Conservation (phyloP, 1,140 invertebrate genomes). For the Aphelenchoides avenae region DNA sequence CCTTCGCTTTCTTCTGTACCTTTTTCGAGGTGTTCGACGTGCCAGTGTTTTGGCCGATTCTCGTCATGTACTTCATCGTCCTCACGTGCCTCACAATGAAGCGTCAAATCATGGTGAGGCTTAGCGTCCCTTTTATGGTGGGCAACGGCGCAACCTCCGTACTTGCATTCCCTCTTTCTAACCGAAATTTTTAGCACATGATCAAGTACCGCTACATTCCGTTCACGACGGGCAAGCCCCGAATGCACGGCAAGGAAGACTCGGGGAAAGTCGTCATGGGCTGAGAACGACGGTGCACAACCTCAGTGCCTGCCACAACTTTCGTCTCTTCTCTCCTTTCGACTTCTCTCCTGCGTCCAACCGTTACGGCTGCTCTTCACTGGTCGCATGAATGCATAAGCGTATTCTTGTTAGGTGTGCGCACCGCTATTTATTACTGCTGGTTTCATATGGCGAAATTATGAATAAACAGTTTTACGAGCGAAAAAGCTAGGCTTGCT, state of each 20-base stretch:
- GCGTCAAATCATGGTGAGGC: slow-evolving; percentile 87
- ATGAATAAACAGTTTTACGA: too few relatives aligned
- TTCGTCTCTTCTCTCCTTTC: too few relatives aligned
- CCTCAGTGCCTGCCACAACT: too few relatives aligned
- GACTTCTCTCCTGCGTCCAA: too few relatives aligned
- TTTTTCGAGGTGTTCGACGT: slow-evolving; percentile 97
- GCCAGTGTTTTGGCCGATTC: slow-evolving; percentile 99
- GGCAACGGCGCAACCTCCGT: too few relatives aligned
- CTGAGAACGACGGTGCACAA: too few relatives aligned
- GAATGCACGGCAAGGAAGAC: slow-evolving; percentile 62
- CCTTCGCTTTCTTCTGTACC: slow-evolving; percentile 83
- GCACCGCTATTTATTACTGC: too few relatives aligned
- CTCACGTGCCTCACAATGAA: slow-evolving; percentile 99
- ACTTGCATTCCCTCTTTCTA: slow-evolving; percentile 84
- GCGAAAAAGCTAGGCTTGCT: too few relatives aligned
- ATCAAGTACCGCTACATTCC: slow-evolving; percentile 97
- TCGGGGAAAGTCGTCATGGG: slow-evolving; percentile 52
- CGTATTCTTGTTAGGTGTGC: too few relatives aligned
- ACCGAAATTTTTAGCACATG: slow-evolving; percentile 99
- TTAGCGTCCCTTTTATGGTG: slow-evolving; percentile 15
- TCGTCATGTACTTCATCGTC: slow-evolving; percentile 98
- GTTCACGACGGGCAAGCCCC: slow-evolving; percentile 89
- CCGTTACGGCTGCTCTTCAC: too few relatives aligned
- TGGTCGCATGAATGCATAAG: too few relatives aligned
- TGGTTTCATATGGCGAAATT: too few relatives aligned